phyloP scores from a whole-genome alignment of 2,113 vertebrate species.

The Archocentrus centrarchus region DNA sequence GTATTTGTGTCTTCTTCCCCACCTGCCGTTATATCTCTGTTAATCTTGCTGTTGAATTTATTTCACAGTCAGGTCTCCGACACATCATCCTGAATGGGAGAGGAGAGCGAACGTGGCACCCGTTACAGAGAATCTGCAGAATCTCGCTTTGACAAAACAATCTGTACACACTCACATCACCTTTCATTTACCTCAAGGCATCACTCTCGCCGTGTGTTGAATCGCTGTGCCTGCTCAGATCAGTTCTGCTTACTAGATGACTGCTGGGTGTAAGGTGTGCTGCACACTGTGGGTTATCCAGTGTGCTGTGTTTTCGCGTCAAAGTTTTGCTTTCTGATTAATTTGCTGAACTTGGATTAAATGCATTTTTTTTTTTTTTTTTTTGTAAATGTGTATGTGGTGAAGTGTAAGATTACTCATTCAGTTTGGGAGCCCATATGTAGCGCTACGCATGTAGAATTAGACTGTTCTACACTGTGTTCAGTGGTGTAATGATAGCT shows the following conservation, averaged over 20 bases:
- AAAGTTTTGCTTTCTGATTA: neutral
- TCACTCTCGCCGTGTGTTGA: slow-evolving; percentile 48
- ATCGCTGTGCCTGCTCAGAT: slow-evolving; percentile 62
- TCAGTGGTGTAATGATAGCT: neutral
- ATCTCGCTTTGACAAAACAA: slow-evolving; percentile 71
- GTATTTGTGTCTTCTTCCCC: slow-evolving; percentile 15
- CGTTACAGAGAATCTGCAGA: slow-evolving; percentile 55
- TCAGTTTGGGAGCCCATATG: neutral
- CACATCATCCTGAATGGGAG: slow-evolving; percentile 49
- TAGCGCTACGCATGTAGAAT: neutral
- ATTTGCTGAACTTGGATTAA: neutral
- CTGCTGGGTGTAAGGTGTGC: slow-evolving; percentile 10
- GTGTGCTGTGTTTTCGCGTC: neutral
- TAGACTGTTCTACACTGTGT: neutral
- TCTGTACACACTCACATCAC: slow-evolving; percentile 61
- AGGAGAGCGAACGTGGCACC: slow-evolving; percentile 59
- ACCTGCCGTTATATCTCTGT: slow-evolving; percentile 54
- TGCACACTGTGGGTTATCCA: slow-evolving; percentile 9
- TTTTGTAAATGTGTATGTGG: neutral
- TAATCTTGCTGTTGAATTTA: slow-evolving; percentile 64
- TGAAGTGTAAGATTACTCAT: neutral
- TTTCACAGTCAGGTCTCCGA: slow-evolving; percentile 65
- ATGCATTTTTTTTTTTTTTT: too few species aligned
- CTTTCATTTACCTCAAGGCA: slow-evolving; percentile 64
- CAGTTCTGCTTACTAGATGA: slow-evolving; percentile 55